A percentile compares a stretch with the other conserved stretches of the same genome.
Conservation (phyloP, 1,140 invertebrate species). For the Apis mellifera region DNA sequence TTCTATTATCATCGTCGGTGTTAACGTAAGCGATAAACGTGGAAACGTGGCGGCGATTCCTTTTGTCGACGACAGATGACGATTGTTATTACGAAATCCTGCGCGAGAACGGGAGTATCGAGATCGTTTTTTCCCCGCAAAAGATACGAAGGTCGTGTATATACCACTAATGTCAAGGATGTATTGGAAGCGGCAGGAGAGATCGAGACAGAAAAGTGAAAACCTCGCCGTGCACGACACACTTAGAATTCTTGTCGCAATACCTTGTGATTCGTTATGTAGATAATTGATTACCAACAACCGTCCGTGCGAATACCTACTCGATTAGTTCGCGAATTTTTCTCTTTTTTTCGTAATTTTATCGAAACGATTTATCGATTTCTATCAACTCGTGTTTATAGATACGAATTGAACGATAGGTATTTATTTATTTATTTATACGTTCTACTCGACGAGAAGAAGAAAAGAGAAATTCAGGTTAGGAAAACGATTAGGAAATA, state of each 20-base stretch:
- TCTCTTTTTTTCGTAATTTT: neutral
- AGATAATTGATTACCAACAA: slow-evolving; percentile 20
- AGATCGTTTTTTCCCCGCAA: slow-evolving; percentile 21
- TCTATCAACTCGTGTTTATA: neutral
- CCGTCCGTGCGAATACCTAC: slow-evolving; percentile 32
- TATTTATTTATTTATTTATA: too few relatives aligned
- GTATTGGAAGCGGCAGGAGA: neutral
- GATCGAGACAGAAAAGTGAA: neutral
- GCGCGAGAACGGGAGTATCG: neutral
- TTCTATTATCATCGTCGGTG: neutral
- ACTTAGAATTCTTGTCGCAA: slow-evolving; percentile 45
- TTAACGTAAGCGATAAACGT: neutral
- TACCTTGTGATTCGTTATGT: slow-evolving; percentile 20
- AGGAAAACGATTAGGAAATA: slow-evolving; percentile 23
- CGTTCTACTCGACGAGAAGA: neutral
- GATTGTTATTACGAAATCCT: slow-evolving; percentile 6
- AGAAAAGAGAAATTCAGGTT: slow-evolving; percentile 39
- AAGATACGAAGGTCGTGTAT: slow-evolving; percentile 33
- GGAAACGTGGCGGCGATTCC: neutral
- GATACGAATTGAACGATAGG: neutral
- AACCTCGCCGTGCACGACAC: slow-evolving; percentile 14
- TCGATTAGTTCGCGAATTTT: slow-evolving; percentile 1
- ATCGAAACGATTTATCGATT: too few relatives aligned
- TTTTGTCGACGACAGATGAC: neutral
- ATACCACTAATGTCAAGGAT: slow-evolving; percentile 54